Conservation (phyloP, 2,888 invertebrate species). For the Metalampra italica region DNA sequence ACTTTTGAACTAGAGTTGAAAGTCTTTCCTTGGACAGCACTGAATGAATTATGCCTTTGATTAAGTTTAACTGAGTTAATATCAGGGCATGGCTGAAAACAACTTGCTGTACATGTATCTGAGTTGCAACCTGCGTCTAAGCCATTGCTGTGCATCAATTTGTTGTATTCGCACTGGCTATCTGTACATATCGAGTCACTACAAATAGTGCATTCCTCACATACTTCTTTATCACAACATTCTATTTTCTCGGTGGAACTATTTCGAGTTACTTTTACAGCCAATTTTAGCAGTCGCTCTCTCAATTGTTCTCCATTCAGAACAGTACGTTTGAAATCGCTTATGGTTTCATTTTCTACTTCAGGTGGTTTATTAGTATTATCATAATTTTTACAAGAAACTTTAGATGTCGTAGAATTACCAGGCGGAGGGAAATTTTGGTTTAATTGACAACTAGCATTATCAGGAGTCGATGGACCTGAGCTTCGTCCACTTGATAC, state of each 20-base stretch:
- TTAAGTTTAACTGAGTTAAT: slow-evolving; percentile 45
- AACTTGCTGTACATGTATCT: slow-evolving; percentile 64
- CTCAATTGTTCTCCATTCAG: slow-evolving; percentile 83
- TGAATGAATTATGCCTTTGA: slow-evolving; percentile 71
- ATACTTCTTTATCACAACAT: slow-evolving; percentile 74
- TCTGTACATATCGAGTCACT: slow-evolving; percentile 74
- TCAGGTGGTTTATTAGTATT: slow-evolving; percentile 34
- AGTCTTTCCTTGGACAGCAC: slow-evolving; percentile 65
- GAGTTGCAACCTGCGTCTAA: slow-evolving; percentile 65
- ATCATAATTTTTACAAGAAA: slow-evolving; percentile 43
- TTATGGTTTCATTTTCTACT: slow-evolving; percentile 52
- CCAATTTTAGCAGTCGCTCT: slow-evolving; percentile 81
- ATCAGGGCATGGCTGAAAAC: slow-evolving; percentile 61
- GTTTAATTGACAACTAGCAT: slow-evolving; percentile 72
- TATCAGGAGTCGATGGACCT: slow-evolving; percentile 80
- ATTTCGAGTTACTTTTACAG: slow-evolving; percentile 68
- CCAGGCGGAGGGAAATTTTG: slow-evolving; percentile 59
- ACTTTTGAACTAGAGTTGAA: slow-evolving; percentile 46
- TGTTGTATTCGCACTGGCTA: slow-evolving; percentile 72
- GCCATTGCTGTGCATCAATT: slow-evolving; percentile 66
- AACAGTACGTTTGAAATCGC: slow-evolving; percentile 67
- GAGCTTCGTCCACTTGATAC: slow-evolving; percentile 87
- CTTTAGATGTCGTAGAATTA: slow-evolving; percentile 46
- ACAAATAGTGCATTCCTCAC: slow-evolving; percentile 73
- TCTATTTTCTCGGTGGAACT: slow-evolving; percentile 70